Evolutionary conservation across 2,797 vertebrate genomes (phyloP).

Genomic region (Enteromius trimaculatus): DNA sequence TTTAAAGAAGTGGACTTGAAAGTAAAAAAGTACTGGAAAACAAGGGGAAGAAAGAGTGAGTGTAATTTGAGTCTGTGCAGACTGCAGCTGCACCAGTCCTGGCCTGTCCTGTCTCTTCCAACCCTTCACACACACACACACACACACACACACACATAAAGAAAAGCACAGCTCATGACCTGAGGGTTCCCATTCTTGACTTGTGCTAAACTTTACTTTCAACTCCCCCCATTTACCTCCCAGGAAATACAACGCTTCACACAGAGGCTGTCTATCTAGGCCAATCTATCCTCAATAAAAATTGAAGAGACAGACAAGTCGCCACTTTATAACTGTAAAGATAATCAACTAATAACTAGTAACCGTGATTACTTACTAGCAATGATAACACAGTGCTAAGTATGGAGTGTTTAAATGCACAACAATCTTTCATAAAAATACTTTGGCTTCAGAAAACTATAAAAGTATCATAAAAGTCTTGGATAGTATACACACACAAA

Average conservation of each 20-base stretch:
- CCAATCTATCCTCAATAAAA: neutral
- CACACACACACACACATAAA: neutral
- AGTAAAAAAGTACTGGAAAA: slow-evolving; percentile 17
- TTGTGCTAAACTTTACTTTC: slow-evolving; percentile 32
- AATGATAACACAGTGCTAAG: neutral
- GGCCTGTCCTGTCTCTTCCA: slow-evolving; percentile 63
- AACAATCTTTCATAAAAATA: neutral
- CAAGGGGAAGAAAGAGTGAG: slow-evolving; percentile 25
- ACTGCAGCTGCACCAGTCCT: slow-evolving; percentile 62
- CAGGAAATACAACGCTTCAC: slow-evolving; percentile 23
- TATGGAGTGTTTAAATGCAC: neutral
- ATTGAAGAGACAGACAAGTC: slow-evolving; percentile 1
- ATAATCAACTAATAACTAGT: neutral
- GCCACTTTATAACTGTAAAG: neutral
- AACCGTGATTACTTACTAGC: neutral
- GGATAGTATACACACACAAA: neutral
- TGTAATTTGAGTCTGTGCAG: slow-evolving; percentile 47
- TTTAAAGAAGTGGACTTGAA: neutral
- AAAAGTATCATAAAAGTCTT: neutral
- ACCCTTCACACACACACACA: neutral
- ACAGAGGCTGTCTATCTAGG: neutral
- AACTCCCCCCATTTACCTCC: slow-evolving; percentile 23
- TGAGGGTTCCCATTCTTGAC: slow-evolving; percentile 54
- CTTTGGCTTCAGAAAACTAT: neutral
- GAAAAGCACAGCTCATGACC: slow-evolving; percentile 49